These are phyloP conservation scores for Trachemys scripta DNA, from an alignment of 2,113 vertebrate genomes.

Conservation along the genomic window DNA sequence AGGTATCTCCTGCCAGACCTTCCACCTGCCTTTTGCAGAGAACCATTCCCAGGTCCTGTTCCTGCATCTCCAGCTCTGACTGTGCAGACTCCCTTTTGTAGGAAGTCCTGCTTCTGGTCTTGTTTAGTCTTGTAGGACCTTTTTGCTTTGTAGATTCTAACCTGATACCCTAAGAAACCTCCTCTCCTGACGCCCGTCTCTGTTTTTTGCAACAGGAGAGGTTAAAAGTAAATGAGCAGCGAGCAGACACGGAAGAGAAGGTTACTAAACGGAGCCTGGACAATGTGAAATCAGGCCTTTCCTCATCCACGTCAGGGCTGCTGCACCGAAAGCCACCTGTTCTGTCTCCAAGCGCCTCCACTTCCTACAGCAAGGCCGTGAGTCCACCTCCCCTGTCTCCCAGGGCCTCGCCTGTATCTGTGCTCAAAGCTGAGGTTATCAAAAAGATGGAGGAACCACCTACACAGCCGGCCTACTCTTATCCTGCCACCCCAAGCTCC, in stretches of 20 bases:
- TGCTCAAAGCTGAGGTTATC: conserved; percentile 90
- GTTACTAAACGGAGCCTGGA: conserved; percentile 85
- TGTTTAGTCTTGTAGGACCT: not conserved
- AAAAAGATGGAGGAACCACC: conserved; percentile 87
- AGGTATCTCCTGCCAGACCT: not conserved
- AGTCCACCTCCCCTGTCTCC: conserved; percentile 84
- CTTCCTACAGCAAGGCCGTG: conserved; percentile 85
- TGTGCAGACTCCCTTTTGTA: not conserved
- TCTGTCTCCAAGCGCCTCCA: conserved; percentile 82
- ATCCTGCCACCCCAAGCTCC: conserved; percentile 86
- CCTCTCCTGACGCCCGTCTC: not conserved
- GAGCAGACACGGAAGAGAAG: conserved; percentile 90
- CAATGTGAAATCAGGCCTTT: conserved; percentile 81
- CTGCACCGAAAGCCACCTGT: conserved; percentile 86
- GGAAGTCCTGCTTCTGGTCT: not conserved
- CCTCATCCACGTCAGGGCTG: conserved; percentile 78
- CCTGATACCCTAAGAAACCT: not conserved
- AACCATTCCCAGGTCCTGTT: not conserved
- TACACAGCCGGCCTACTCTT: conserved; percentile 85
- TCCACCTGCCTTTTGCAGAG: too few relatives aligned
- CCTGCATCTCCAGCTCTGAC: not conserved
- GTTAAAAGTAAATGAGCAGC: conserved; percentile 91
- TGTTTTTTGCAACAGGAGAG: conserved; percentile 84
- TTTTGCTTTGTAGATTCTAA: not conserved
- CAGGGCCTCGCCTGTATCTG: conserved; percentile 83